Percentiles rank a stretch among this genome's conserved stretches.
phyloP scores from a whole-genome alignment of 1,140 invertebrate genomes.

The Pogonomyrmex californicus region DNA sequence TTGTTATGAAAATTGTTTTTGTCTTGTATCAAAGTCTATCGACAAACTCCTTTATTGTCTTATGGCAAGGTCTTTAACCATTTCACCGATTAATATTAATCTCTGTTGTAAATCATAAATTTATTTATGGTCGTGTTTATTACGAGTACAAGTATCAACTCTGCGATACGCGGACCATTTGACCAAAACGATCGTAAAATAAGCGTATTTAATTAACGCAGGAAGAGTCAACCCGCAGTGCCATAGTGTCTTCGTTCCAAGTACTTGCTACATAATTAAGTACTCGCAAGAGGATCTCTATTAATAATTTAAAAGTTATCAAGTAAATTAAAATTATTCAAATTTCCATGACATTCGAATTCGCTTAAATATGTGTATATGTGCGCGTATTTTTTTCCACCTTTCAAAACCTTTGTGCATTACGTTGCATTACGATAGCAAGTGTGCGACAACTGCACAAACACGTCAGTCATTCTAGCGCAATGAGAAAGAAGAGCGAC shows the following conservation, averaged over 20 bases:
- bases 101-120: neutral
- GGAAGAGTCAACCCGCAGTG: neutral
- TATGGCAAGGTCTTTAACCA: neutral
- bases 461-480: neutral
- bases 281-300: neutral
- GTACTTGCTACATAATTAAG: neutral
- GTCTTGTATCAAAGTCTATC: neutral
- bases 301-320: neutral
- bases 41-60: neutral
- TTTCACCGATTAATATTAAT: conserved; percentile 1
- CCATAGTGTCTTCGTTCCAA: too few relatives aligned
- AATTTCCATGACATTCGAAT: neutral
- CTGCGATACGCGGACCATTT: neutral
- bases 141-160: conserved; percentile 12
- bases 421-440: neutral
- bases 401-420: neutral
- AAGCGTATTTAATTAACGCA: neutral
- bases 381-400: neutral
- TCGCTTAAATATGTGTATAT: neutral
- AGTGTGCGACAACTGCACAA: conserved; percentile 32
- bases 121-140: neutral
- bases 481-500: conserved; percentile 5
- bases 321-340: neutral
- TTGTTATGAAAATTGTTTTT: neutral
- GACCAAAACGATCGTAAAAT: neutral